A percentile compares a stretch with the other conserved stretches of the same genome.
These are phyloP conservation scores for Habropoda laboriosa DNA, from an alignment of 1,140 invertebrate genomes.

Conservation along the genomic window DNA sequence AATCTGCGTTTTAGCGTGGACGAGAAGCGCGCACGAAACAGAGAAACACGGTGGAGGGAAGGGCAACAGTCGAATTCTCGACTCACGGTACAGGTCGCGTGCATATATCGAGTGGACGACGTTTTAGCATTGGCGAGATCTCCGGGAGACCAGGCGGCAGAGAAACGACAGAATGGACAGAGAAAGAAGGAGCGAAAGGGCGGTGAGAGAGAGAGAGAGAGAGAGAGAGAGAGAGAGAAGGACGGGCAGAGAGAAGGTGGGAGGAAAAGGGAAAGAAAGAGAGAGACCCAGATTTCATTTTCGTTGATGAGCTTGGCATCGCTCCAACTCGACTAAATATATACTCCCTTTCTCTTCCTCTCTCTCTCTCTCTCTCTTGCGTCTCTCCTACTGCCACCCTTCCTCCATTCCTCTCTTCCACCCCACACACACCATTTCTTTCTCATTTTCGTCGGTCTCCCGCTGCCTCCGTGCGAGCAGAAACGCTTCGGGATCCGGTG, in stretches of 20 bases:
- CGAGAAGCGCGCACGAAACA: slow-evolving; percentile 4
- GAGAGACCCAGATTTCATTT: slow-evolving; percentile 82
- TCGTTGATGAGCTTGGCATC: slow-evolving; percentile 81
- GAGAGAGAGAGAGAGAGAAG: slow-evolving; percentile 25
- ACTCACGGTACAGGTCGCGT: slow-evolving; percentile 29
- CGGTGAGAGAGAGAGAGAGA: no score
- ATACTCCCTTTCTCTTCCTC: slow-evolving; percentile 71
- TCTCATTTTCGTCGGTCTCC: slow-evolving; percentile 49
- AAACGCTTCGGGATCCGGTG: slow-evolving; percentile 18
- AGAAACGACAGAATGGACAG: slow-evolving; percentile 22
- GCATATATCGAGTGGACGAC: slow-evolving; percentile 58
- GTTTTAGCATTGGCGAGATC: slow-evolving; percentile 53
- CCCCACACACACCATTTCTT: slow-evolving; percentile 28
- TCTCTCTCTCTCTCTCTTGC: slow-evolving; percentile 59
- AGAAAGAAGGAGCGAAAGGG: slow-evolving; percentile 29
- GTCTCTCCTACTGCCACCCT: not conserved
- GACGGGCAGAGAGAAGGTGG: slow-evolving; percentile 29
- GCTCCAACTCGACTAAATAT: slow-evolving; percentile 81
- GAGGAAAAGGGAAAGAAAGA: slow-evolving; percentile 56
- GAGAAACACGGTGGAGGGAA: slow-evolving; percentile 5
- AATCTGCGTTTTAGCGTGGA: slow-evolving; percentile 13
- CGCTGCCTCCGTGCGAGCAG: slow-evolving; percentile 16
- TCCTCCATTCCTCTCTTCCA: not conserved
- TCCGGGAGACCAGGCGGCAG: slow-evolving; percentile 19
- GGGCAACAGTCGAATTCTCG: slow-evolving; percentile 43